Evolutionary conservation across 2,797 vertebrate species (phyloP).

Genomic region (Cyclopterus lumpus): DNA sequence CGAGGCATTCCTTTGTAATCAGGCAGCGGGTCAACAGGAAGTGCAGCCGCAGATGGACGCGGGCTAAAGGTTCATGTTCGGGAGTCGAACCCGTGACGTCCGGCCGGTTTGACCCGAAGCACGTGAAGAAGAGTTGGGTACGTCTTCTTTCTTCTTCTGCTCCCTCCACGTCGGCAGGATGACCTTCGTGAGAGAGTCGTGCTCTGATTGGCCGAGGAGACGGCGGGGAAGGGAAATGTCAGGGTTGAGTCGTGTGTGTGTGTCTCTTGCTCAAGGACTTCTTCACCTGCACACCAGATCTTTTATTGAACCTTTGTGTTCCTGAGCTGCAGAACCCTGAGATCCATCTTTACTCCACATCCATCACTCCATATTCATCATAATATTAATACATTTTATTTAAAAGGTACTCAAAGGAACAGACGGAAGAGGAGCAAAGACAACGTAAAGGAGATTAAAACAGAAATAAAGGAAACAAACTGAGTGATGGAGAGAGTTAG

Average conservation of each 20-base stretch:
- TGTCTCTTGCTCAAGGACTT: too few species aligned
- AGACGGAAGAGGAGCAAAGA: too few species aligned
- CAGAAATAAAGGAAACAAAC: too few species aligned
- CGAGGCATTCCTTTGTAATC: conserved; percentile 28
- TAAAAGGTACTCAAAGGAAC: too few species aligned
- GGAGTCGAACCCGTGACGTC: conserved; percentile 1
- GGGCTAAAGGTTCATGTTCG: neutral
- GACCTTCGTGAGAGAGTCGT: conserved; percentile 40
- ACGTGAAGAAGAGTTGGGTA: neutral
- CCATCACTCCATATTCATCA: too few species aligned
- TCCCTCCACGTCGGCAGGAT: neutral
- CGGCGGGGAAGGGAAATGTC: conserved; percentile 21
- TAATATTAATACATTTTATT: too few species aligned
- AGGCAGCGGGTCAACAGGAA: conserved; percentile 3
- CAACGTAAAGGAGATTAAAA: too few species aligned
- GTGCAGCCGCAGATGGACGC: neutral
- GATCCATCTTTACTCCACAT: too few species aligned
- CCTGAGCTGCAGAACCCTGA: too few species aligned
- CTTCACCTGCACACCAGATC: too few species aligned
- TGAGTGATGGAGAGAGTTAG: too few species aligned
- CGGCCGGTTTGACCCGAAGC: neutral
- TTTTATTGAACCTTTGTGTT: too few species aligned
- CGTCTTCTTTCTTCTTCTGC: neutral
- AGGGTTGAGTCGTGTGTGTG: neutral
- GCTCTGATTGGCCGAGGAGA: conserved; percentile 33